Evolutionary conservation across 2,888 invertebrate species (phyloP), one percentile per base, ranked within the genome.

Genomic region (Polietes domitor): DNA sequence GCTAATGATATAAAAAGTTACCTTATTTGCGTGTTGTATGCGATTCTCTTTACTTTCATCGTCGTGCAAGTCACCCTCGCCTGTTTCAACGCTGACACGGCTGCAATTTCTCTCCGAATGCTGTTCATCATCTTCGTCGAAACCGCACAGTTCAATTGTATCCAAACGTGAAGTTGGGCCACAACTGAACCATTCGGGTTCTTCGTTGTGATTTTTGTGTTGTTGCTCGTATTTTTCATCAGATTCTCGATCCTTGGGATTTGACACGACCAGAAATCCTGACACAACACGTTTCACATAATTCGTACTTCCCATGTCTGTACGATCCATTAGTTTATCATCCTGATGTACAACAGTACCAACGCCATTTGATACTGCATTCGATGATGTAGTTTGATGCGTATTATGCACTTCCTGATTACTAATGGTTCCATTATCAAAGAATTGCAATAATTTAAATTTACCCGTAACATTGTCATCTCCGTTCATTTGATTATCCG

Each of bases 151-250:
- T 71, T 91, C 91, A 63, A 91, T 92, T 9, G 91, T 91, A 80
- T 91, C 91, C 65, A 91, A 87, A 63, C 91, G 88, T 3, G 91
- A 91, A 28, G 91, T 91, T 26, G 91, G 91, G 5, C 91, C 91
- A 82, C 91, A 91, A 77, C 92, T 91, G 77, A 91, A 91, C 91
- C 91, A 91, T 73, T 91, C 91, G 0, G 91, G 91, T 74, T 91
- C 91, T 12, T 91, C 92, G 78, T 87, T 91, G 74, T 90, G 82
- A 41, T 75, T 90, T 73, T 88, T 88, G 81, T 89, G 90, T 21
- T 89, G 89, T 37, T 89, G 87, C 82, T 88, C 86, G 28, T 89
- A 87, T 4, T 87, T 88, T 6, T 91, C 92, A 7, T 91, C 91
- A 0, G 85, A 76, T 12, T 89, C 89, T 0, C 89, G 88, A 2